A percentile compares a stretch with the other conserved stretches of the same genome.
phyloP scores from a whole-genome alignment of 2,113 vertebrate species.

The Sapajus apella region DNA sequence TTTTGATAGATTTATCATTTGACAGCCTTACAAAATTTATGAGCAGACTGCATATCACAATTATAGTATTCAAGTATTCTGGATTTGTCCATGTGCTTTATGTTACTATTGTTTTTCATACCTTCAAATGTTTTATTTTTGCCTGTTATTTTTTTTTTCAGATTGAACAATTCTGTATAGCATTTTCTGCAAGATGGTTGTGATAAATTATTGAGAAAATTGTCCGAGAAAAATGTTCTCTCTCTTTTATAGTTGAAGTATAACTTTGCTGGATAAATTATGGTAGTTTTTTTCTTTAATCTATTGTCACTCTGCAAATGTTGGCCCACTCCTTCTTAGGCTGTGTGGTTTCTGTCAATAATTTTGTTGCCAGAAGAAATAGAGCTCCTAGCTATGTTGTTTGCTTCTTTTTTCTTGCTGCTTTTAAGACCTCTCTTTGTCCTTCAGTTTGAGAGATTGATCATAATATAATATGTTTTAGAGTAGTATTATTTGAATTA shows the following conservation, averaged over 20 bases:
- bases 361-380: neutral
- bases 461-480: neutral
- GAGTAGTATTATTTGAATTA: neutral
- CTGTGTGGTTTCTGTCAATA: neutral
- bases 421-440: neutral
- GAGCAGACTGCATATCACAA: too few species aligned
- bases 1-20: too few species aligned
- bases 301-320: neutral
- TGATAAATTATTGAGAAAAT: neutral
- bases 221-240: neutral
- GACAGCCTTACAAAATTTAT: too few species aligned
- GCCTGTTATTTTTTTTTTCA: neutral
- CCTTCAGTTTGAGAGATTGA: neutral
- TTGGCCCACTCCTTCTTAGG: neutral
- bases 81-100: neutral
- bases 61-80: too few species aligned
- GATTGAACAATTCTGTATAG: neutral
- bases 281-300: neutral
- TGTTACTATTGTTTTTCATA: neutral
- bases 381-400: neutral
- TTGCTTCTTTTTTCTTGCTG: neutral
- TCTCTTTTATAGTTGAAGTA: neutral
- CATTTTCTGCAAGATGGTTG: neutral
- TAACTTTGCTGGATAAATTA: neutral
- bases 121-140: neutral